phyloP scores from a whole-genome alignment of 2,888 invertebrate genomes.

The Meta bourneti region DNA sequence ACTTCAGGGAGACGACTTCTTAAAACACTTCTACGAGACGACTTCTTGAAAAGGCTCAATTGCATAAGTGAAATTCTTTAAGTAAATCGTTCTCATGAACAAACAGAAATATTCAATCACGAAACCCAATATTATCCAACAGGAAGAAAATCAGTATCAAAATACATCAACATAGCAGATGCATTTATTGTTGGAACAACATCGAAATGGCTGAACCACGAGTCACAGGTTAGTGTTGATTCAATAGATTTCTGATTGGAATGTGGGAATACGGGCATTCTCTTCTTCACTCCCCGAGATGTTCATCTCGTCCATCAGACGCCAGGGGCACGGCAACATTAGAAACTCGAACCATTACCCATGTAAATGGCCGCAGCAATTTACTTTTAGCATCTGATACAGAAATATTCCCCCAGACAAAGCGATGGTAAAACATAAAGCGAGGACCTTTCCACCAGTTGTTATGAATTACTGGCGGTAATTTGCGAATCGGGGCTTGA shows the following conservation, averaged over 20 bases:
- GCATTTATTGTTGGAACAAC: not conserved
- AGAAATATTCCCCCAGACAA: slow-evolving; percentile 25
- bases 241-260: slow-evolving; percentile 33
- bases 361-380: slow-evolving; percentile 47
- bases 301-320: slow-evolving; percentile 8
- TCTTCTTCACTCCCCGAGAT: slow-evolving; percentile 12
- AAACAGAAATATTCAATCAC: too few relatives aligned
- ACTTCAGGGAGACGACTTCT: too few relatives aligned
- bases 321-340: slow-evolving; percentile 10
- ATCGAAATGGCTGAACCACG: not conserved
- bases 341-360: slow-evolving; percentile 39
- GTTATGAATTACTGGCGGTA: not conserved
- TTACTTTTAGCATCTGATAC: slow-evolving; percentile 39
- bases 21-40: too few relatives aligned
- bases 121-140: too few relatives aligned
- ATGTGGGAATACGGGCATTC: slow-evolving; percentile 28
- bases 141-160: too few relatives aligned
- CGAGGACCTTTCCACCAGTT: not conserved
- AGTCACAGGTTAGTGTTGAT: slow-evolving; percentile 39
- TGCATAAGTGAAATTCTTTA: too few relatives aligned
- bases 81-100: too few relatives aligned
- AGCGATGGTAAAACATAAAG: slow-evolving; percentile 6
- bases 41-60: too few relatives aligned
- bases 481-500: too few relatives aligned
- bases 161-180: too few relatives aligned